phyloP scores from a whole-genome alignment of 2,888 invertebrate species.

The Andrena praecox region DNA sequence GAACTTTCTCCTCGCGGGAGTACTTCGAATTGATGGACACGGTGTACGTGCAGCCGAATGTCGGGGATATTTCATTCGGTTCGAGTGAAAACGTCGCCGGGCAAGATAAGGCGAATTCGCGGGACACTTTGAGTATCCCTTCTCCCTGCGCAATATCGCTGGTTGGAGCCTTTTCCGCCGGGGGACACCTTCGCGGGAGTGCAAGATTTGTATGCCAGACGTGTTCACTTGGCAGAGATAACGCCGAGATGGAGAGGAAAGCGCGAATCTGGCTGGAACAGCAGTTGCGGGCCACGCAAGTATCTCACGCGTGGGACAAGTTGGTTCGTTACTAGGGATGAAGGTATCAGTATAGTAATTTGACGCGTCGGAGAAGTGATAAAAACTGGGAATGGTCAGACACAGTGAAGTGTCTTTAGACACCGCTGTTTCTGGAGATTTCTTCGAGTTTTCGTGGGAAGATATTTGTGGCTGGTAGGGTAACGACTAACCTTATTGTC shows the following conservation, averaged over 20 bases:
- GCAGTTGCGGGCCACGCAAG: too few relatives aligned
- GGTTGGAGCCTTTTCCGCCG: too few relatives aligned
- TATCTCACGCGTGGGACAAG: too few relatives aligned
- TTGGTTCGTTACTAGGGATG: background rate
- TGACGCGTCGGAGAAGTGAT: background rate
- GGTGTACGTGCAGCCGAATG: constrained; percentile 37
- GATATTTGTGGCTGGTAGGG: background rate
- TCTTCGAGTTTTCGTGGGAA: background rate
- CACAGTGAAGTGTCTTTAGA: background rate
- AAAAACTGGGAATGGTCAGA: constrained; percentile 32
- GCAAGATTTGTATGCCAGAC: too few relatives aligned
- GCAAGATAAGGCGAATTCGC: constrained; percentile 2
- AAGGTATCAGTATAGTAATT: background rate
- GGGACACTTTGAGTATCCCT: background rate
- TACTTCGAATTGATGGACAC: constrained; percentile 57
- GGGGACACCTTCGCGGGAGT: too few relatives aligned
- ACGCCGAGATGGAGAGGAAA: too few relatives aligned
- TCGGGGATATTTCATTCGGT: constrained; percentile 43
- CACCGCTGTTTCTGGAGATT: background rate
- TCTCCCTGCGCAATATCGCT: background rate
- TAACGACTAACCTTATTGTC: background rate
- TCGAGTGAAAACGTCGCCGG: constrained; percentile 31
- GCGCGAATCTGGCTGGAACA: too few relatives aligned
- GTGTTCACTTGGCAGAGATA: too few relatives aligned
- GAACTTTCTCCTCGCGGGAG: constrained; percentile 62